Conservation (phyloP, 1,140 invertebrate genomes). For the Drosophila sproati region DNA sequence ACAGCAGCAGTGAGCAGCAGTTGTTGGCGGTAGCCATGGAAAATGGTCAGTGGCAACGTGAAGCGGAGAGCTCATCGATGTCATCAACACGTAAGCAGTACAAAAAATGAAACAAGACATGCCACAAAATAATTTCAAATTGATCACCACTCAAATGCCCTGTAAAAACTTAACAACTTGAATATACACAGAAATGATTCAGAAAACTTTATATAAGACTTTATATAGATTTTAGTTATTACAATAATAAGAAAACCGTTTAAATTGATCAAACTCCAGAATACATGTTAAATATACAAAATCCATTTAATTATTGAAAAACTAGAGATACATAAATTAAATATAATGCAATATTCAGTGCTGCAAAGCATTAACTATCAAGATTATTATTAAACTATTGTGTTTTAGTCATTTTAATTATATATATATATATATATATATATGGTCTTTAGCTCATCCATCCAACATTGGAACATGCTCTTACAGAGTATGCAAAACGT, state of each 20-base stretch:
- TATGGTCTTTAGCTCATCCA: background rate
- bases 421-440: too few species aligned
- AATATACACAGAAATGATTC: too few species aligned
- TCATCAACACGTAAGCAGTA: constrained; percentile 59
- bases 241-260: too few species aligned
- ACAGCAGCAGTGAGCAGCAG: constrained; percentile 4
- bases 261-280: too few species aligned
- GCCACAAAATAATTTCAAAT: background rate
- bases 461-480: background rate
- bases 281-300: too few species aligned
- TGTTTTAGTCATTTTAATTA: too few species aligned
- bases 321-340: too few species aligned
- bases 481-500: constrained; percentile 39
- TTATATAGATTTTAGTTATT: background rate
- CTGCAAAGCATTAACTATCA: too few species aligned
- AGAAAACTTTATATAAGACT: background rate
- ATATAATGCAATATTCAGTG: too few species aligned
- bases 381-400: too few species aligned
- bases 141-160: background rate
- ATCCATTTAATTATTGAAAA: too few species aligned
- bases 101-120: constrained; percentile 41
- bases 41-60: constrained; percentile 51
- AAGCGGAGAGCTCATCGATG: constrained; percentile 56
- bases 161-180: background rate
- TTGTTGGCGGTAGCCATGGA: constrained; percentile 29